A percentile compares a stretch with the other conserved stretches of the same genome.
These are phyloP conservation scores for Eptesicus fuscus DNA, from an alignment of 2,113 vertebrate genomes.

Conservation along the genomic window DNA sequence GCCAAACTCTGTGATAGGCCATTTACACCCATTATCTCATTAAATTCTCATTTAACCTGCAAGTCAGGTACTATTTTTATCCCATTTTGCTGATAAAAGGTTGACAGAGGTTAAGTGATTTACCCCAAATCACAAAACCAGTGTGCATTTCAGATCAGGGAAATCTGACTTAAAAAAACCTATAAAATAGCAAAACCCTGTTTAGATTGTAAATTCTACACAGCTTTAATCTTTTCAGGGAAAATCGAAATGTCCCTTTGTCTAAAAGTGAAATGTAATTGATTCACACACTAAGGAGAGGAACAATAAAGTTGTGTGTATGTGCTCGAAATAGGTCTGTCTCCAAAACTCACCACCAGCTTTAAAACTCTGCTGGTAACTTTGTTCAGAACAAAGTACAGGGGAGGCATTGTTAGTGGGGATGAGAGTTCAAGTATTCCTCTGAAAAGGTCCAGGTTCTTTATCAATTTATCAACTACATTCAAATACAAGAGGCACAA, in stretches of 20 bases:
- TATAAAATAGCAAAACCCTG: not conserved
- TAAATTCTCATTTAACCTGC: not conserved
- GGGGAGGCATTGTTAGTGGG: too few species aligned
- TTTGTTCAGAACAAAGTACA: not conserved
- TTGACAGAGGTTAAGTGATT: conserved; percentile 33
- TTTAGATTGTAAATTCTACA: not conserved
- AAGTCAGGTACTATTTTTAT: not conserved
- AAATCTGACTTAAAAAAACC: not conserved
- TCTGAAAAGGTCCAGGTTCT: not conserved
- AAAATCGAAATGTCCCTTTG: conserved; percentile 7
- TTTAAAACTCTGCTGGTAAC: not conserved
- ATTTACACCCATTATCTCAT: not conserved
- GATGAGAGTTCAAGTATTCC: not conserved
- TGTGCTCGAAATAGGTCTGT: accelerated
- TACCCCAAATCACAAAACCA: conserved; percentile 27
- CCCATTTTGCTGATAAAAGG: conserved; percentile 33
- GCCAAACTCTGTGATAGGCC: not conserved
- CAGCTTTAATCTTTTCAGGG: not conserved
- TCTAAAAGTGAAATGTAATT: not conserved
- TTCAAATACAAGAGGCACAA: not conserved
- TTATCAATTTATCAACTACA: not conserved
- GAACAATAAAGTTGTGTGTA: accelerated
- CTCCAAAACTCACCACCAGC: not conserved
- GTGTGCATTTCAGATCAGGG: not conserved
- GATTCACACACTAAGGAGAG: not conserved